phyloP scores from a whole-genome alignment of 2,888 invertebrate genomes.

The Trilocha varians region DNA sequence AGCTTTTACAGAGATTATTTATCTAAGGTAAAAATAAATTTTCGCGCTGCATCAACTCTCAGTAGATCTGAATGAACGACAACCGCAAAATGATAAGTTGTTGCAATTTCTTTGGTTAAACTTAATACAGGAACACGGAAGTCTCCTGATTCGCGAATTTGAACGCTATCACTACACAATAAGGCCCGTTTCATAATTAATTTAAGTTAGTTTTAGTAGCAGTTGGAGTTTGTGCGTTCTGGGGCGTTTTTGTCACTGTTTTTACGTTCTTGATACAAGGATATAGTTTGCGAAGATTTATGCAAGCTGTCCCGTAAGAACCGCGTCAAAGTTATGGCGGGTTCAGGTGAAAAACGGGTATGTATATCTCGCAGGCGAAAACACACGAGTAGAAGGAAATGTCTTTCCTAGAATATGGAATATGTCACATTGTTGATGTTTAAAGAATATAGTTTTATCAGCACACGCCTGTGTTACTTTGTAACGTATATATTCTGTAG shows the following conservation, averaged over 20 bases:
- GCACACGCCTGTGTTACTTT: too few species aligned
- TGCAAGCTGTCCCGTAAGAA: too few species aligned
- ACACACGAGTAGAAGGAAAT: too few species aligned
- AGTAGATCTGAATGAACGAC: constrained; percentile 6
- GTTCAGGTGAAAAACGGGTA: too few species aligned
- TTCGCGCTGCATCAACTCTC: constrained; percentile 1
- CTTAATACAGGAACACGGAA: not conserved
- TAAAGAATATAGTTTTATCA: too few species aligned
- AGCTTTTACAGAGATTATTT: too few species aligned
- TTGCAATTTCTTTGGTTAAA: constrained; percentile 25
- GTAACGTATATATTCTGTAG: too few species aligned
- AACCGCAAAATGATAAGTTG: constrained; percentile 27
- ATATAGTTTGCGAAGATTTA: not conserved
- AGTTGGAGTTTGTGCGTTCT: not conserved
- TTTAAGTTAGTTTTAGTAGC: not conserved
- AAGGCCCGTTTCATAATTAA: not conserved
- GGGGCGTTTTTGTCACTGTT: not conserved
- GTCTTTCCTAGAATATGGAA: too few species aligned
- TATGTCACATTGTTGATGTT: too few species aligned
- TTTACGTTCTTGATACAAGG: not conserved
- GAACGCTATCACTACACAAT: not conserved
- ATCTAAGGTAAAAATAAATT: too few species aligned
- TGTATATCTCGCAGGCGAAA: too few species aligned
- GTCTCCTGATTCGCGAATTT: not conserved
- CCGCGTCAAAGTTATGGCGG: too few species aligned